Base-by-base conservation (phyloP, 2,797 vertebrate species). In the Anas capensis region DNA sequence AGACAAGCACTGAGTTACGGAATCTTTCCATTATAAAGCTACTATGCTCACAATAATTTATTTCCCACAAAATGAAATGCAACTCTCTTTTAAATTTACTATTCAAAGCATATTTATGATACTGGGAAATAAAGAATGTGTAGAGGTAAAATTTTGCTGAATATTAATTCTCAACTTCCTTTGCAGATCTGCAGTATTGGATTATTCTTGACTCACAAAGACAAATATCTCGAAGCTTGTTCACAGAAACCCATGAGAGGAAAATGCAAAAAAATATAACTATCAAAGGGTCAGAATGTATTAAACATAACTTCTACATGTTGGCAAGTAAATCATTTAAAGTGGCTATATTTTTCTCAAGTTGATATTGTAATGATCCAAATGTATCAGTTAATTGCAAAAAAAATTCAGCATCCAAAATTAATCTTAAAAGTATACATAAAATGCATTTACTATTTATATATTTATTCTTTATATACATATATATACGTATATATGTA, bases 281-380 rank as follows among this genome's bases (percentile, higher is more conserved):
- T 56, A 95, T 99, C 86, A 96, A 14, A 71, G 95, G 97, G 19
- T 64, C 82, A 44, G 81, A 98, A 94, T 98, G 97, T 97, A 93
- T 69, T 31, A 96, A 97, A 14, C 98, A 99, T 91, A 97, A 90
- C 97, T 99, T 99, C 98, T 98, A 99, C 97, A 99, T 99, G 98
- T 99, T 98, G 99, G 99, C 97, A 99, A 99, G 99, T 99, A 98
- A 98, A 98, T 98, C 97, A 96, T 97, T 97, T 97, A 94, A 97
- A 91, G 78, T 88, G 75, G 64, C 91, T 90, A 62, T 82, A 79
- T 94, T 95, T 86, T 90, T 94, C 40, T 83, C 36, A 24, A 49
- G 81, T 38, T 60, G 36, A 49, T 10, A 16, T 40, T 65, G 26
- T 23, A 71, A 44, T 88, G 48, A 69, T 9, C 11, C 14, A 57